A percentile compares a stretch with the other conserved stretches of the same genome.
Conservation (phyloP, 2,113 vertebrate genomes). For the Anseranas semipalmata region DNA sequence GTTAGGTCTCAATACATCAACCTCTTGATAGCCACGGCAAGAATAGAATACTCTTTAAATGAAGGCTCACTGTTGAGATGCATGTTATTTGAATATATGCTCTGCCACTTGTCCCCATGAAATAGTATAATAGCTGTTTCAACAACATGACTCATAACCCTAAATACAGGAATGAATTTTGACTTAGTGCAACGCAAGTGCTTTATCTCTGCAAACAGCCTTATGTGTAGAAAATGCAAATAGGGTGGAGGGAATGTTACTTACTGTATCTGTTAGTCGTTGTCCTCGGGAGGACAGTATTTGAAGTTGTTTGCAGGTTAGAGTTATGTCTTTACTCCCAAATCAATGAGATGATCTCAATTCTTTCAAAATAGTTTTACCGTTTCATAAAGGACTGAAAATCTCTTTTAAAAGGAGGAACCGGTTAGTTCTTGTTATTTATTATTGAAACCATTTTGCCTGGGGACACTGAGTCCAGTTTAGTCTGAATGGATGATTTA, state of each 20-base stretch:
- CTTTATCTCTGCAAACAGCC: slow-evolving; percentile 37
- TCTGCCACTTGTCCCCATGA: not conserved
- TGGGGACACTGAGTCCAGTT: not conserved
- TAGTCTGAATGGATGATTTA: not conserved
- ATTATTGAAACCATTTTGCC: slow-evolving; percentile 27
- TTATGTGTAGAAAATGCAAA: not conserved
- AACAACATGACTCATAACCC: slow-evolving; percentile 37
- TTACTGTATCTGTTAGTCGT: not conserved
- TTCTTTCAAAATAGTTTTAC: not conserved
- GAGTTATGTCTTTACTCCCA: not conserved
- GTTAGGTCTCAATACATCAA: not conserved
- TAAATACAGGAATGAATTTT: slow-evolving; percentile 37
- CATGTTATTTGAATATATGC: not conserved
- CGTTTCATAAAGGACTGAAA: not conserved
- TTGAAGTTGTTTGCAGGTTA: not conserved
- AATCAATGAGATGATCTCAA: not conserved
- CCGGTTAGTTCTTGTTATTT: not conserved
- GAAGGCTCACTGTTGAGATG: not conserved
- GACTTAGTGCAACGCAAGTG: not conserved
- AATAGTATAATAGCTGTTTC: slow-evolving; percentile 15
- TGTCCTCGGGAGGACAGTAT: not conserved
- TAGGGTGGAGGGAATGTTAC: not conserved
- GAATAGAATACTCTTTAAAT: not conserved
- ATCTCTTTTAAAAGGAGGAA: not conserved
- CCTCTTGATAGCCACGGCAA: not conserved